phyloP scores from a whole-genome alignment of 2,797 vertebrate genomes.

The Apogon talboti region DNA sequence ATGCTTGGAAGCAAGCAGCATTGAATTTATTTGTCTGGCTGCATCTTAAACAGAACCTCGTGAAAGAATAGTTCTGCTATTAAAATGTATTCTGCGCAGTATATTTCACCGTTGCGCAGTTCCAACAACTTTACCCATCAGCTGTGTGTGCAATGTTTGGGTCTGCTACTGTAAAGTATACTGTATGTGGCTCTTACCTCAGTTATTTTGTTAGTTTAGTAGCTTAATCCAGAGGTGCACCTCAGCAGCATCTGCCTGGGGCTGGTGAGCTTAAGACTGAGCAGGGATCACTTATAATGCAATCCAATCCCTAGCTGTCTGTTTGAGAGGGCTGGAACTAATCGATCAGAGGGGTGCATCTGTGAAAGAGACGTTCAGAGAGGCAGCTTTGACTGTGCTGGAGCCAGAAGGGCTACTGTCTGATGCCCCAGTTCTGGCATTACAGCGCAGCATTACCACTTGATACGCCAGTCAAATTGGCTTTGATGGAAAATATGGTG shows the following conservation, averaged over 20 bases:
- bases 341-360: constrained; percentile 83
- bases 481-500: constrained; percentile 64
- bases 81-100: constrained; percentile 12
- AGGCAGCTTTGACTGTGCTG: constrained; percentile 70
- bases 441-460: constrained; percentile 62
- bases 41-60: constrained; percentile 7
- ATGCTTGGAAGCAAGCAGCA: constrained; percentile 17
- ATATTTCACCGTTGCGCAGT: not conserved
- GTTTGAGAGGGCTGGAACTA: constrained; percentile 83
- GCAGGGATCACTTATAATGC: constrained; percentile 80
- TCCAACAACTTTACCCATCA: constrained; percentile 25
- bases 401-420: constrained; percentile 82
- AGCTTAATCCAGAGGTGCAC: constrained; percentile 74
- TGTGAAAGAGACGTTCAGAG: constrained; percentile 82
- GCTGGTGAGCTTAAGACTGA: constrained; percentile 69
- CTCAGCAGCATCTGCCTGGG: constrained; percentile 67
- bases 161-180: constrained; percentile 52
- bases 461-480: constrained; percentile 40
- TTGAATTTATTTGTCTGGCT: too few relatives aligned
- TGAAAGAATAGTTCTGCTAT: not conserved
- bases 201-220: constrained; percentile 77
- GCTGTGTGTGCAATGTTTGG: constrained; percentile 27
- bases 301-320: constrained; percentile 83
- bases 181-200: constrained; percentile 56
- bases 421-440: constrained; percentile 71